These are phyloP conservation scores for Benthosema pterotum DNA, from an alignment of 2,797 vertebrate species.

Conservation along the genomic window DNA sequence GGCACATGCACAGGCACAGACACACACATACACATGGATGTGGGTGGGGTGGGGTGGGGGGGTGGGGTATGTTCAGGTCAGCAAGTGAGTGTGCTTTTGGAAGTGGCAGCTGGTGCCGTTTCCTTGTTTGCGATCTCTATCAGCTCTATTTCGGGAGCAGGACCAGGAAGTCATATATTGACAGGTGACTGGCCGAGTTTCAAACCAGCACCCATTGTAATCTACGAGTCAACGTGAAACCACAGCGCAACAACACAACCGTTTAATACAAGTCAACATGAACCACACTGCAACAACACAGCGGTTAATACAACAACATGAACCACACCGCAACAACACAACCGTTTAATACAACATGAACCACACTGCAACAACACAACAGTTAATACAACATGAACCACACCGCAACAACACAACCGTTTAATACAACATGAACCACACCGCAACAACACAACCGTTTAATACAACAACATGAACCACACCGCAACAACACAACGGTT, in stretches of 20 bases:
- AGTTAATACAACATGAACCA: too few relatives aligned
- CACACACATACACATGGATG: not conserved
- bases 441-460: too few relatives aligned
- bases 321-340: too few relatives aligned
- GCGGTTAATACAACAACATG: too few relatives aligned
- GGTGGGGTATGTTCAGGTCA: conserved; percentile 11
- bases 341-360: too few relatives aligned
- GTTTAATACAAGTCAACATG: too few relatives aligned
- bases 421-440: too few relatives aligned
- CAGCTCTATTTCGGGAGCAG: conserved; percentile 74
- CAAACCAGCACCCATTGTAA: conserved; percentile 46
- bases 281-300: too few relatives aligned
- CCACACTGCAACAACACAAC: too few relatives aligned
- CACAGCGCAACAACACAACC: conserved; percentile 35
- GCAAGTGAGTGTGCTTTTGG: conserved; percentile 60
- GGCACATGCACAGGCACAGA: not conserved
- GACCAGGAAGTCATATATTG: conserved; percentile 79
- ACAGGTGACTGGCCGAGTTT: conserved; percentile 52
- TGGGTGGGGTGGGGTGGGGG: conserved; percentile 10
- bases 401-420: too few relatives aligned
- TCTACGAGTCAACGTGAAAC: conserved; percentile 32
- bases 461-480: too few relatives aligned
- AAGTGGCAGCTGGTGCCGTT: conserved; percentile 68
- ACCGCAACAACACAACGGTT: too few relatives aligned
- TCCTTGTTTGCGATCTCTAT: conserved; percentile 75